Evolutionary conservation across 2,888 invertebrate genomes (phyloP), one percentile per base, ranked within the genome.

Genomic region (Pheosia tremula): DNA sequence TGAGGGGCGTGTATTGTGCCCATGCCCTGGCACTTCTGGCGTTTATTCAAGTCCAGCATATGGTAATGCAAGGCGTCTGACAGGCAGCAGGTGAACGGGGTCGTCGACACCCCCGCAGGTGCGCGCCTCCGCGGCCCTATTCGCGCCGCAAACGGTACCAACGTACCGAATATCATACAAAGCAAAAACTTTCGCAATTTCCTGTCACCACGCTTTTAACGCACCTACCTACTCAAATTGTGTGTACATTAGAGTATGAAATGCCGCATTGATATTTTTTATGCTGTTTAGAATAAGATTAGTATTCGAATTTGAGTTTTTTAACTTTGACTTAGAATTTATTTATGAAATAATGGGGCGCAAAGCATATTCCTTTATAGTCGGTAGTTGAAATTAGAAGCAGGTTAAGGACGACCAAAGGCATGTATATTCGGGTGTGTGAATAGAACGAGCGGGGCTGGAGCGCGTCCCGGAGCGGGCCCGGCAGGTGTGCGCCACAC

Each of bases 51-150:
- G 67, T 67, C 72, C 73, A 74, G 72, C 76, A 74, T 86, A 87
- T 88, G 87, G 75, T 85, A 89, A 89, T 85, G 73, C 69, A 77
- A 75, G 72, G 73, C 77, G 77, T 80, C 77, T 79, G 79, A 74
- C 75, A 72, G 73, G 74, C 77, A 81, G 88, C 92, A 91, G 91
- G 92, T 92, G 93, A 88, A 80, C 75, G 82, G 75, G 92, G 89
- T 92, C 91, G 87, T 74, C 84, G 91, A 90, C 91, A 80, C 80
- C 73, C 79, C 68, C 77, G 84, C 86, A 88, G 88, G 85, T 86
- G 88, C 77, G 69, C 66, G 64, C 77, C 74, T 74, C 63, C 66
- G 69, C 66, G 61, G 60, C 59, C 68, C 61, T 58, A 67, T 71
- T 70, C 72, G 68, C 74, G 71, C 78, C 75, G 72, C 66, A 67